These are phyloP conservation scores for Belonocnema kinseyi DNA, from an alignment of 1,140 invertebrate species.

Conservation along the genomic window DNA sequence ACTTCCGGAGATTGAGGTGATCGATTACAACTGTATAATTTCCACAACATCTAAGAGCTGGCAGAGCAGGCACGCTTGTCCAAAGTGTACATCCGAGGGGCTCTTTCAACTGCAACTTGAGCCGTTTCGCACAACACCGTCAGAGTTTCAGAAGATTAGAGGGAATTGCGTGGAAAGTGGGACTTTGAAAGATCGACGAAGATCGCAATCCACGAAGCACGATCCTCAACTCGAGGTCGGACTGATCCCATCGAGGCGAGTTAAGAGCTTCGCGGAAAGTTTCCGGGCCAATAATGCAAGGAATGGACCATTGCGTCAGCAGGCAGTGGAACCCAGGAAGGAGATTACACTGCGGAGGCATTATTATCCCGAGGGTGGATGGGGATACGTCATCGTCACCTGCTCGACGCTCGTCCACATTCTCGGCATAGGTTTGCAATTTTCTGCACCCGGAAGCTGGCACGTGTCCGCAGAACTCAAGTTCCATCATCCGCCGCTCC, in stretches of 20 bases:
- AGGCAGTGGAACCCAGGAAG: conserved; percentile 61
- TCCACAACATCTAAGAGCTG: conserved; percentile 26
- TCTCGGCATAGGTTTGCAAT: conserved; percentile 73
- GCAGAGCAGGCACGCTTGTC: conserved; percentile 52
- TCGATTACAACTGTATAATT: conserved; percentile 51
- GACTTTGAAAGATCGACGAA: conserved; percentile 43
- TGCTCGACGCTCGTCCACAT: conserved; percentile 76
- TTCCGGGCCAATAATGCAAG: conserved; percentile 18
- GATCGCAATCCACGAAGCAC: conserved; percentile 35
- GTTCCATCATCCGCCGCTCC: conserved; percentile 62
- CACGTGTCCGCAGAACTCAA: conserved; percentile 56
- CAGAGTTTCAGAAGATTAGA: neutral
- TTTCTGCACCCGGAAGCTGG: conserved; percentile 63
- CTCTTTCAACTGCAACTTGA: conserved; percentile 54
- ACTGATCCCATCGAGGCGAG: conserved; percentile 14
- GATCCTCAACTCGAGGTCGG: conserved; percentile 30
- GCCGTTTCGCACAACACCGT: conserved; percentile 53
- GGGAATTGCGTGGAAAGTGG: conserved; percentile 43
- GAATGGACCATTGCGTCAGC: conserved; percentile 32
- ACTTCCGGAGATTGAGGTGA: conserved; percentile 47
- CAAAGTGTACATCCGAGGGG: conserved; percentile 59
- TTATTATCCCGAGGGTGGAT: conserved; percentile 80
- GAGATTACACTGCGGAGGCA: conserved; percentile 73
- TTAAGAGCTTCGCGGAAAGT: conserved; percentile 42
- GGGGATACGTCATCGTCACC: conserved; percentile 79